Evolutionary conservation across 2,797 vertebrate species (phyloP), one percentile per base, ranked within the genome.

Genomic region (Pseudomugil tenellus): DNA sequence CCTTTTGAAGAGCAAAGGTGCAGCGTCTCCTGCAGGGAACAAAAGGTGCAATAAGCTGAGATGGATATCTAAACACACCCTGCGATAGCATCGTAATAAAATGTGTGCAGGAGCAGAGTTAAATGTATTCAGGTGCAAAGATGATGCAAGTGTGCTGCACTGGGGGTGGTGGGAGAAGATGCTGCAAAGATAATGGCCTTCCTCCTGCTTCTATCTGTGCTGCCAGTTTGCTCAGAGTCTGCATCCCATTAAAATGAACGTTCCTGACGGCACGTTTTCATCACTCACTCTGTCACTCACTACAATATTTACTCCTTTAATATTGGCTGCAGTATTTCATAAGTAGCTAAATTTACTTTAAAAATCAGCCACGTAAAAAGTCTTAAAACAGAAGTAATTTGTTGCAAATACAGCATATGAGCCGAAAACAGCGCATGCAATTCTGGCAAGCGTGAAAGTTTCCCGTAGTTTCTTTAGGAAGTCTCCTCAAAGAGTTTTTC

Each of bases 21-120:
- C 25, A 3, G 53, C 39, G 21, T 71, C 25, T 81, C 70, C 89
- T 91, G 28, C 68, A 84, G 29, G 19, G 28, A 75, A 58, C 3
- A 11, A 43, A 58, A 61, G 7, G 48, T 16, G 72, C 6, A 74
- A 19, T n/a, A 35, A 13, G 23, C 28, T 74, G 19, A 58, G 43
- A 58, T 26, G 29, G 0, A n/a, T 39, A 43, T 35, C 34, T 55
- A 25, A 11, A 53, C 57, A 53, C 13, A 56, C 35, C 63, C 57
- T 16, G 9, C n/a, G 21, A 48, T 2, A 9, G 21, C n/a, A 48
- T 21, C 9, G 12, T 21, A 17, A 21, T 46, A 31, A 53, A 72
- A 25, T 31, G 25, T 3, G 19, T 14, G 57, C 26, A 16, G 53
- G 57, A 35, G 29, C 4, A 61, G n/a, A 63, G 7, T 1, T 37